Conservation (phyloP, 2,113 vertebrate species). For the Pantherophis guttatus region DNA sequence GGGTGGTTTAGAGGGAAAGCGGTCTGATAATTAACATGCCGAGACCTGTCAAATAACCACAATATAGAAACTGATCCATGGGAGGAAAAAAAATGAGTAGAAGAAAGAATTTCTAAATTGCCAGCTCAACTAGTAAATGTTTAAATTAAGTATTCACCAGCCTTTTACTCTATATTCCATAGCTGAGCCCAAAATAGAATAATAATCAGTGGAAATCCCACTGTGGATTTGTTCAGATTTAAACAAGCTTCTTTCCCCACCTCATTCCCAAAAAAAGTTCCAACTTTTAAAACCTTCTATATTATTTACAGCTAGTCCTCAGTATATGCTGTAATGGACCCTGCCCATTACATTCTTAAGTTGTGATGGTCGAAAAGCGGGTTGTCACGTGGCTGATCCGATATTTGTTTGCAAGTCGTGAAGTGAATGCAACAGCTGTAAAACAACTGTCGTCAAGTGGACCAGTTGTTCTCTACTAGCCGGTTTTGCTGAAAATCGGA, state of each 20-base stretch:
- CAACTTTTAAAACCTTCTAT: background rate
- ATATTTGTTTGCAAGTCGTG: background rate
- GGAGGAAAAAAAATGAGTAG: background rate
- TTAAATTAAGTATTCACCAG: background rate
- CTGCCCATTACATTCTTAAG: background rate
- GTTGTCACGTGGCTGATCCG: background rate
- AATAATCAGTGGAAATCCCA: background rate
- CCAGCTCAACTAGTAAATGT: background rate
- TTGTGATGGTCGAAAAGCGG: background rate
- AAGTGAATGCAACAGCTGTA: background rate
- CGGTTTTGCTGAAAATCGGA: background rate
- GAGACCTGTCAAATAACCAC: background rate
- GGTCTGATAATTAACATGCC: background rate
- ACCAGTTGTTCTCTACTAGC: background rate
- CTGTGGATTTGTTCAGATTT: background rate
- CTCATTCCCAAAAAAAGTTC: background rate
- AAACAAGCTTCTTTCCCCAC: background rate
- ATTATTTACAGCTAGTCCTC: background rate
- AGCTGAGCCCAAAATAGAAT: background rate
- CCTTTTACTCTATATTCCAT: background rate
- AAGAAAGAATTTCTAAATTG: background rate
- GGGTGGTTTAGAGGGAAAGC: background rate
- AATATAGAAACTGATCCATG: background rate
- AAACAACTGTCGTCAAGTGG: background rate
- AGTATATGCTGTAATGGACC: background rate